These are phyloP conservation scores for Chromoteleia sp. DNA, from an alignment of 2,888 invertebrate genomes.

Conservation along the genomic window DNA sequence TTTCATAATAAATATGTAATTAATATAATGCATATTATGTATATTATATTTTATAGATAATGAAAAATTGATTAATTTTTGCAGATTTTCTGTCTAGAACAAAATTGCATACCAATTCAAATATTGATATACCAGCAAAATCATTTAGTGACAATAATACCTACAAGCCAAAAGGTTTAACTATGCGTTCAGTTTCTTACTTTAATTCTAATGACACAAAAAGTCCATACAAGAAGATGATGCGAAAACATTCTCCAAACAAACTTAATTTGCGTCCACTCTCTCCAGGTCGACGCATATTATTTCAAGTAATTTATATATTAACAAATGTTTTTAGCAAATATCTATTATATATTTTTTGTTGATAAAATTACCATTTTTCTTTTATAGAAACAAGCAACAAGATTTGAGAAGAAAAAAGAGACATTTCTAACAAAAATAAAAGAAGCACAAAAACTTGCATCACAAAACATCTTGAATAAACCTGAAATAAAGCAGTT, in stretches of 20 bases:
- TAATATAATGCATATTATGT: too few relatives aligned
- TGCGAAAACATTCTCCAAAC: not conserved
- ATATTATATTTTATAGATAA: too few relatives aligned
- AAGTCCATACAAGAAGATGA: constrained; percentile 23
- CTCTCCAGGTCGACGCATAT: constrained; percentile 13
- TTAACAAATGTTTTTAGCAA: not conserved
- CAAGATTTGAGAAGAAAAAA: constrained; percentile 36
- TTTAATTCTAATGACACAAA: constrained; percentile 7
- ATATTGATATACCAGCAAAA: not conserved
- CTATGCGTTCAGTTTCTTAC: constrained; percentile 1
- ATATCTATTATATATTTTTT: not conserved
- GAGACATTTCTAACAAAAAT: constrained; percentile 14
- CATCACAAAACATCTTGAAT: not conserved
- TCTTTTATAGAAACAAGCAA: constrained; percentile 37
- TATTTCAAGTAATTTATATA: constrained; percentile 3
- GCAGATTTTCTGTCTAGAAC: not conserved
- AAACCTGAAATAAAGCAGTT: not conserved
- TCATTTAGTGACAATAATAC: not conserved
- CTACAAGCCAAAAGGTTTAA: constrained; percentile 23
- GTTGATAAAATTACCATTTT: too few relatives aligned
- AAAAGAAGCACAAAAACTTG: constrained; percentile 12
- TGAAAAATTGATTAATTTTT: too few relatives aligned
- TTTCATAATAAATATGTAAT: too few relatives aligned
- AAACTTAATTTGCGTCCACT: constrained; percentile 13
- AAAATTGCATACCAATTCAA: not conserved